Evolutionary conservation across 30 jellyfish, hydroid and myxozoan genomes (phyloP), one percentile per base, ranked within the genome.

Genomic region (Nemopilema nomurai): DNA sequence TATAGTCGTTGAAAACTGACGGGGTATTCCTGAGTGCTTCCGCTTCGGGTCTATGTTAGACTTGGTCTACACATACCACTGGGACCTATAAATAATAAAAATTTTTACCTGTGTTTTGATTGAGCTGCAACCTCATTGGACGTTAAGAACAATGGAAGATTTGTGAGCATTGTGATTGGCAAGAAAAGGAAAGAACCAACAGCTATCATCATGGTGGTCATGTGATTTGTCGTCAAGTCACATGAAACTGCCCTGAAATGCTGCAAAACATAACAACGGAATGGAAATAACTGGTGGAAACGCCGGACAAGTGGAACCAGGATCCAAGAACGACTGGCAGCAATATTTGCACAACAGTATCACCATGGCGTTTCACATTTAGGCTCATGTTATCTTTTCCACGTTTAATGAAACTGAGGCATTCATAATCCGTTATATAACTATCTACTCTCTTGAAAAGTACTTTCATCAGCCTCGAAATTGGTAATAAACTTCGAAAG

Each of bases 201-300:
- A 71, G 33, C 81, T 80, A 52, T 80, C 89, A 80, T 80, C 89
- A 66, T 79, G 72, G 26, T 80, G 89, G 57, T 80, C 89, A 80
- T 80, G 89, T 80, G 89, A 80, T 80, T 80, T 52, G 7, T 6
- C 16, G 17, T 13, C 29, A 8, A n/a, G 65, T 52, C 86, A 76
- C 86, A 76, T 76, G 76, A 76, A 30, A 17, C 63, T 1, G n/a
- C 33, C 13, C 9, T 51, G 16, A 62, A 25, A 41, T 41, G 9
- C 57, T 13, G 13, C 57, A 41, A 41, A 41, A 41, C 57, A 41
- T 3, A 41, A 41, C 57, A 41, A 41, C 57, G 57, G 57, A 13
- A 6, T 41, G 57, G 57, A 41, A n/a, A 41, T 41, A 41, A 3
- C 6, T 13, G 57, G 57, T 41, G 57, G 9, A 41, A 3, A 41